Evolutionary conservation across 2,888 invertebrate species (phyloP).

Genomic region (Ganaspis brasiliensis): DNA sequence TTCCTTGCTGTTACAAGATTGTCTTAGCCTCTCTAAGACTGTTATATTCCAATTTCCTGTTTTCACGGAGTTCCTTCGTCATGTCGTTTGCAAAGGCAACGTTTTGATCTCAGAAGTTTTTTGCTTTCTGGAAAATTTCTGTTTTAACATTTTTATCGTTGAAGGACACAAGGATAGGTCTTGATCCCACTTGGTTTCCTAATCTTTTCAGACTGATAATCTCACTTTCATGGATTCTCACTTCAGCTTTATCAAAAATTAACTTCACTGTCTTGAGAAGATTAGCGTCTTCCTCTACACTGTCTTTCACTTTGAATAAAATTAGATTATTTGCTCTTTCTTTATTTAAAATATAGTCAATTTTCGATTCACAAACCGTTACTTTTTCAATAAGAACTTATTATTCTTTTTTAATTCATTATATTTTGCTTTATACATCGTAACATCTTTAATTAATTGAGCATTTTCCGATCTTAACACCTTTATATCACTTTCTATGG

Average conservation of each 20-base stretch:
- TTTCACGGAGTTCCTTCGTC: background rate
- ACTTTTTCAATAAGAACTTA: background rate
- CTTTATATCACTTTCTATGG: too few relatives aligned
- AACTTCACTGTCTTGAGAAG: background rate
- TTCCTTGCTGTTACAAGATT: background rate
- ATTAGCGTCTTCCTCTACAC: background rate
- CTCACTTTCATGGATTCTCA: background rate
- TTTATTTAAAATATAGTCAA: background rate
- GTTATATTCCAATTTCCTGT: background rate
- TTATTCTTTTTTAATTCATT: background rate
- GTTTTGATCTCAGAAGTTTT: background rate
- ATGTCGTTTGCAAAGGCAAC: background rate
- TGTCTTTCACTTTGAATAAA: background rate
- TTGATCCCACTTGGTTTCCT: background rate
- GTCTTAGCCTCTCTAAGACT: background rate
- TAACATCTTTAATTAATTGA: background rate
- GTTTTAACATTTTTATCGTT: background rate
- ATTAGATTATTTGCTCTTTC: conserved; percentile 7
- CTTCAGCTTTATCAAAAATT: too few relatives aligned
- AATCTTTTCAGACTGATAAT: background rate
- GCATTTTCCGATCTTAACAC: background rate
- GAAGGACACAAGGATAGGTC: background rate
- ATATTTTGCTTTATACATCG: background rate
- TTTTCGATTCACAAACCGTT: background rate
- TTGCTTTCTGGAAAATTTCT: too few relatives aligned